A percentile compares a stretch with the other conserved stretches of the same genome.
Conservation (phyloP, 2,797 vertebrate genomes). For the Microctenopoma stevenorrisi region DNA sequence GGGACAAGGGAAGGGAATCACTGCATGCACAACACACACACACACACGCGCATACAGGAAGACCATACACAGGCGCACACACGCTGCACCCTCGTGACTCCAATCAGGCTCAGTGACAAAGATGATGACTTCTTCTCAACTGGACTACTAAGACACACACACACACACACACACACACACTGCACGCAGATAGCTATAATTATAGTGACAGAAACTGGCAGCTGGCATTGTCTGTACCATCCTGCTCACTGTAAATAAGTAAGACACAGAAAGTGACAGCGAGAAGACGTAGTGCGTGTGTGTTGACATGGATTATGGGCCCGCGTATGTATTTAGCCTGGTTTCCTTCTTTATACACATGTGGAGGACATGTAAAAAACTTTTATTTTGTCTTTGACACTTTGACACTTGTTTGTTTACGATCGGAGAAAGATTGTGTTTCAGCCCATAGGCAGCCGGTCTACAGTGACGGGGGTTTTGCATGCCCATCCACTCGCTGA, state of each 20-base stretch:
- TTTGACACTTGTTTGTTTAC: no score
- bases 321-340: neutral
- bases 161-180: slow-evolving; percentile 22
- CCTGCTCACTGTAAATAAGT: slow-evolving; percentile 52
- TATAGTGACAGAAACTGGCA: slow-evolving; percentile 81
- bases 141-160: slow-evolving; percentile 62
- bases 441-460: no score
- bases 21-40: slow-evolving; percentile 57
- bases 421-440: no score
- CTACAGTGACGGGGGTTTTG: no score
- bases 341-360: neutral
- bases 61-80: slow-evolving; percentile 38
- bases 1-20: slow-evolving; percentile 76
- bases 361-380: neutral
- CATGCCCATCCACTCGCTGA: no score
- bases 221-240: slow-evolving; percentile 74
- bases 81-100: slow-evolving; percentile 73
- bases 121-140: slow-evolving; percentile 74
- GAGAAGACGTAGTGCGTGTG: slow-evolving; percentile 6
- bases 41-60: slow-evolving; percentile 49
- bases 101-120: slow-evolving; percentile 79
- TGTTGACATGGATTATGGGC: slow-evolving; percentile 3
- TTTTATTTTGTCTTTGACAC: no score
- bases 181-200: slow-evolving; percentile 76
- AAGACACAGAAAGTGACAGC: slow-evolving; percentile 29